phyloP scores from a whole-genome alignment of 1,140 invertebrate species.

The Coptotermes formosanus region DNA sequence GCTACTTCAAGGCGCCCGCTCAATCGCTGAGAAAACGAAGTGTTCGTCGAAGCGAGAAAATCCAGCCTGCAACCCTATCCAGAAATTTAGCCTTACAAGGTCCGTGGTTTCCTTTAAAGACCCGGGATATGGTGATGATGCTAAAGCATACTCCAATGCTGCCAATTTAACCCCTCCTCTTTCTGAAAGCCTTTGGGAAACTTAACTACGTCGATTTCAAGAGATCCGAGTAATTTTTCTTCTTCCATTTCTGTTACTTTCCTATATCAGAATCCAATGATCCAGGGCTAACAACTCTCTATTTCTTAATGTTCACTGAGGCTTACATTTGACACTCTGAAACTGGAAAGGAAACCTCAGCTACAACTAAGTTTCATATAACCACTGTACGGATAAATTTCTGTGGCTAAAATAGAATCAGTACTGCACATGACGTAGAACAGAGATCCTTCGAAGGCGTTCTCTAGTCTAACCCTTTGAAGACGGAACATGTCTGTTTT shows the following conservation, averaged over 20 bases:
- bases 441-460: no score
- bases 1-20: background rate
- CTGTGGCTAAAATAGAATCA: no score
- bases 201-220: background rate
- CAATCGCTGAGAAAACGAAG: background rate
- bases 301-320: background rate
- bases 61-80: background rate
- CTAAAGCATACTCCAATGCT: background rate
- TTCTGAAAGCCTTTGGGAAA: background rate
- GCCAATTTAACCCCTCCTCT: background rate
- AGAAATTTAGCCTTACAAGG: background rate
- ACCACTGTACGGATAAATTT: no score
- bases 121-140: background rate
- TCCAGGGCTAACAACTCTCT: background rate
- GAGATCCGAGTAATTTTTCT: background rate
- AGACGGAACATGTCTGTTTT: no score
- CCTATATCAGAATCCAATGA: background rate
- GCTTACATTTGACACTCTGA: background rate
- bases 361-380: no score
- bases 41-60: slow-evolving; percentile 3
- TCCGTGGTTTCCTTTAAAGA: background rate
- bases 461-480: no score
- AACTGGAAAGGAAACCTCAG: background rate
- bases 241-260: background rate
- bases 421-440: no score